These are phyloP conservation scores for Seira musarum DNA, from an alignment of 2,888 invertebrate species.

Conservation along the genomic window DNA sequence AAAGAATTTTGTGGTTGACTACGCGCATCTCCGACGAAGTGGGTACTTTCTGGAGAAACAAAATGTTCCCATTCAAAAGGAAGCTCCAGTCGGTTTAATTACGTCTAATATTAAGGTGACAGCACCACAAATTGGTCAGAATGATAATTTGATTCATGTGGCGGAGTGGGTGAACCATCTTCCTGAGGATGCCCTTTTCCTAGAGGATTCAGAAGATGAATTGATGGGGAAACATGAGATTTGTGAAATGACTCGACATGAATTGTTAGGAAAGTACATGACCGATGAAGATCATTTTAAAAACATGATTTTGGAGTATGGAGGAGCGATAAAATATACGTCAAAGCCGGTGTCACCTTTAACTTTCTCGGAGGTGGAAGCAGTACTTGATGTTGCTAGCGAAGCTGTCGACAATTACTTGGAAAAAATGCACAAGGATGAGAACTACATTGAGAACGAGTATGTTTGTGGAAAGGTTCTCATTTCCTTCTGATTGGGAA, in stretches of 20 bases:
- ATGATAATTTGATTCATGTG: too few species aligned
- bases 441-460: not conserved
- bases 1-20: constrained; percentile 38
- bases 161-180: constrained; percentile 8
- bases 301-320: not conserved
- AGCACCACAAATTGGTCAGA: too few species aligned
- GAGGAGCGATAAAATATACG: not conserved
- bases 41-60: constrained; percentile 36
- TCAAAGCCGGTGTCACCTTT: not conserved
- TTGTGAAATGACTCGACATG: not conserved
- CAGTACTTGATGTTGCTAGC: constrained; percentile 27
- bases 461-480: constrained; percentile 34
- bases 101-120: too few species aligned
- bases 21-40: constrained; percentile 20
- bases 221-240: constrained; percentile 12
- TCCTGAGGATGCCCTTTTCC: constrained; percentile 12
- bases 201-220: constrained; percentile 14
- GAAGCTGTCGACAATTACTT: constrained; percentile 2
- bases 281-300: constrained; percentile 34
- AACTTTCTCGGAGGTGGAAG: not conserved
- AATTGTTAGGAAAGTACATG: not conserved
- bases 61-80: too few species aligned
- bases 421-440: constrained; percentile 3
- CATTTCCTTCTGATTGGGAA: constrained; percentile 14
- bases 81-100: too few species aligned